phyloP scores from a whole-genome alignment of 2,113 vertebrate species.

The Cromileptes altivelis region DNA sequence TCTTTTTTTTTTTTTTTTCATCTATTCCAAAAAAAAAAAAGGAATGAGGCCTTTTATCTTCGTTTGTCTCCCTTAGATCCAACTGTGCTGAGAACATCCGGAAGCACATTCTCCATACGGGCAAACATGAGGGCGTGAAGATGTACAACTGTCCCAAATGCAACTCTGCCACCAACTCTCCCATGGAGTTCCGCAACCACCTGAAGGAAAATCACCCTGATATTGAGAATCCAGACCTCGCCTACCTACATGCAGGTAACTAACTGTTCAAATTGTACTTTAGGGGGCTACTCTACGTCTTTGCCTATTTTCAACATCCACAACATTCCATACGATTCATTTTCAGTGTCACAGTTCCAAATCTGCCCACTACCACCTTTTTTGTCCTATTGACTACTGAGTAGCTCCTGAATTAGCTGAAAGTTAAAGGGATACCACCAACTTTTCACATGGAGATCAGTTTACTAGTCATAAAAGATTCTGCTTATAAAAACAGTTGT shows the following conservation, averaged over 20 bases:
- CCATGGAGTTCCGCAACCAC: conserved; percentile 97
- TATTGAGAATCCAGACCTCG: conserved; percentile 97
- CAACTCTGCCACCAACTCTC: conserved; percentile 92
- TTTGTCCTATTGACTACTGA: conserved; percentile 2
- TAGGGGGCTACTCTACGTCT: neutral
- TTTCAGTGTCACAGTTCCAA: neutral
- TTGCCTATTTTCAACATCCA: neutral
- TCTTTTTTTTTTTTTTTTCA: conserved; percentile 9
- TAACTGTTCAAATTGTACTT: neutral
- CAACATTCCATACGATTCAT: neutral
- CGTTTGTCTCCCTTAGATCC: conserved; percentile 85
- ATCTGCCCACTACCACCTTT: neutral
- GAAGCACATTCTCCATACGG: conserved; percentile 97
- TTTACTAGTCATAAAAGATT: neutral
- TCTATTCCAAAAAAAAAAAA: conserved; percentile 24
- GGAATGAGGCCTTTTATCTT: conserved; percentile 35
- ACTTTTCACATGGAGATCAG: neutral
- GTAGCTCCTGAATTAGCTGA: neutral
- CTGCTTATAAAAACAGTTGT: neutral
- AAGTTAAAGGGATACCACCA: neutral
- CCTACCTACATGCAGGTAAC: conserved; percentile 95
- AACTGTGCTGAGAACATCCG: conserved; percentile 99
- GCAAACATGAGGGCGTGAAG: conserved; percentile 97
- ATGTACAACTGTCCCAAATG: conserved; percentile 99
- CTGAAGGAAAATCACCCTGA: conserved; percentile 94